Conservation (phyloP, 2,113 vertebrate genomes). For the Mohoua ochrocephala region DNA sequence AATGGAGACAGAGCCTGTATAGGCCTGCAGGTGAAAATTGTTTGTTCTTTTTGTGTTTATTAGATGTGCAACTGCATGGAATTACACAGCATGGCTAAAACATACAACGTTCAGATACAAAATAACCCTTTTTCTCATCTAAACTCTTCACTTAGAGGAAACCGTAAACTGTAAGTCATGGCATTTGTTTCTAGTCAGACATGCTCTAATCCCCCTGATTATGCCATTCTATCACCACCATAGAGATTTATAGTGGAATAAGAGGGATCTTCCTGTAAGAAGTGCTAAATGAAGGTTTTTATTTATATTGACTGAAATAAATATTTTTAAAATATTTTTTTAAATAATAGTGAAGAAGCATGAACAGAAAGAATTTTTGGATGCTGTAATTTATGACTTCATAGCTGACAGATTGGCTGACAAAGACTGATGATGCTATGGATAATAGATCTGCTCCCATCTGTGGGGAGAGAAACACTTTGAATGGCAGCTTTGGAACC, state of each 20-base stretch:
- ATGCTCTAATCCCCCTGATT: constrained; percentile 35
- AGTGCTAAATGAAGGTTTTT: constrained; percentile 12
- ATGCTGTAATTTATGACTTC: constrained; percentile 55
- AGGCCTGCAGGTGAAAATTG: constrained; percentile 43
- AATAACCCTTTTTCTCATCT: constrained; percentile 52
- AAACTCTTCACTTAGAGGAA: constrained; percentile 58
- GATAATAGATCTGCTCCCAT: constrained; percentile 53
- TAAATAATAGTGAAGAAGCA: background rate
- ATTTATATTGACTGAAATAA: constrained; percentile 22
- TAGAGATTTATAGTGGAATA: background rate
- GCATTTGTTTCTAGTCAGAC: constrained; percentile 61
- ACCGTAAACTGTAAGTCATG: constrained; percentile 26
- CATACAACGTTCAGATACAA: constrained; percentile 22
- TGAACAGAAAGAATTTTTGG: constrained; percentile 29
- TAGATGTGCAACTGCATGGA: constrained; percentile 54
- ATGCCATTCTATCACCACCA: constrained; percentile 14
- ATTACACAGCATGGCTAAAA: constrained; percentile 46
- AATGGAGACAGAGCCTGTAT: background rate
- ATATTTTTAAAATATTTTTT: constrained; percentile 1
- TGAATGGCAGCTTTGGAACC: constrained; percentile 53
- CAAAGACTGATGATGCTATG: constrained; percentile 50
- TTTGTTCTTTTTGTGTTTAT: constrained; percentile 47
- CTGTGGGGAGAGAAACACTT: constrained; percentile 48
- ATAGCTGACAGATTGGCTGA: constrained; percentile 58
- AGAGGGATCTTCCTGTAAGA: constrained; percentile 34